Evolutionary conservation across 2,888 invertebrate genomes (phyloP), one percentile per base, ranked within the genome.

Genomic region (Cephus rjabovi): DNA sequence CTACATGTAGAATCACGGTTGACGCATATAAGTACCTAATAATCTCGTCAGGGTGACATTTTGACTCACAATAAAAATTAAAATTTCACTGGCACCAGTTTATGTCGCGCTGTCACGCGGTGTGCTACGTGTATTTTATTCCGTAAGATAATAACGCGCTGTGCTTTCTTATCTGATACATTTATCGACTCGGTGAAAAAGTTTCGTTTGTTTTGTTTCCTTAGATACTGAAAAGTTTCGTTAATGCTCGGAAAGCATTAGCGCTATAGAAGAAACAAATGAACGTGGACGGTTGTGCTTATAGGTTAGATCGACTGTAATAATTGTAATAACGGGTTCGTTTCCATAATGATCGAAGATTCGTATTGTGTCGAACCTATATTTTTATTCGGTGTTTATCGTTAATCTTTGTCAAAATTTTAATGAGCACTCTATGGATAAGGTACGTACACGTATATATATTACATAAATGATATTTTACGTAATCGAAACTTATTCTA

Each of bases 101-200:
- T 71, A 71, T 34, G 71, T 71, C 71, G 12, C 71, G 71, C 6
- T 71, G 71, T 31, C 71, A 71, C 71, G 71, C 33, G 71, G 34
- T 9, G 12, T 9, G 33, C 33, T 31, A 71, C 71, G 71, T 34
- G 33, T 34, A 23, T 79, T 85, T 86, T 82, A 83, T 83, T 83
- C 80, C 81, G 80, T 83, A 83, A 83, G 87, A 87, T 89, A 88
- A 89, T 88, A 87, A 87, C 84, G 84, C 80, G 86, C 40, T 68
- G 69, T 34, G 34, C 82, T 81, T 81, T 73, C 83, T 88, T 89
- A 89, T 89, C 89, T 84, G 77, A 77, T 84, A 81, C 88, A 87
- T 89, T 88, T 88, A 87, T 88, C 87, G 83, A 73, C 79, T 74
- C 74, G 80, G 76, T 78, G 77, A 69, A 76, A 84, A 87, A 81